Percentiles rank a stretch among this genome's conserved stretches.
phyloP scores from a whole-genome alignment of 1,140 invertebrate species.

The Bombus vancouverensis region DNA sequence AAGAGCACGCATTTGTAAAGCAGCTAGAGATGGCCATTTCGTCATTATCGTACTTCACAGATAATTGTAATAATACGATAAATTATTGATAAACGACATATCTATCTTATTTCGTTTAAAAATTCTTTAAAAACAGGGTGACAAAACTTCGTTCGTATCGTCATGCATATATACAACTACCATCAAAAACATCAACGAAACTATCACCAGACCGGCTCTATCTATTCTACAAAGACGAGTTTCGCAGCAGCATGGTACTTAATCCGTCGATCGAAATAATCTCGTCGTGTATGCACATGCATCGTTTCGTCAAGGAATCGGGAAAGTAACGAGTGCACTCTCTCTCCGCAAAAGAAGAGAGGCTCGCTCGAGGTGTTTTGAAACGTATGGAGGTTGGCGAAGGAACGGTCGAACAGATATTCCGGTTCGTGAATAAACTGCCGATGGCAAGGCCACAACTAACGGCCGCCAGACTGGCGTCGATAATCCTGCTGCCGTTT shows the following conservation, averaged over 20 bases:
- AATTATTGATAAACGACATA: too few relatives aligned
- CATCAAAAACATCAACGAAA: too few relatives aligned
- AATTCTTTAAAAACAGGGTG: too few relatives aligned
- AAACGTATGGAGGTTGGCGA: constrained; percentile 43
- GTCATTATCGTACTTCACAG: not conserved
- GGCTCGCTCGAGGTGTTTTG: constrained; percentile 1
- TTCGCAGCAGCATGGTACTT: not conserved
- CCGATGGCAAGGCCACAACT: constrained; percentile 64
- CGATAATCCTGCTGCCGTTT: constrained; percentile 57
- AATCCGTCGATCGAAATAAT: not conserved
- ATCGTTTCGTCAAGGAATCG: not conserved
- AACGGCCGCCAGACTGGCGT: constrained; percentile 66
- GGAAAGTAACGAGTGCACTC: constrained; percentile 15
- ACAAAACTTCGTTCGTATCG: not conserved
- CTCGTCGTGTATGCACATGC: not conserved
- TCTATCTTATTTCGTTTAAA: too few relatives aligned
- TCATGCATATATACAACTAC: too few relatives aligned
- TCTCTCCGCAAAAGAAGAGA: not conserved
- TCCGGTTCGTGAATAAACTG: constrained; percentile 61
- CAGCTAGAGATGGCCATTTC: not conserved
- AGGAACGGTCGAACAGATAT: constrained; percentile 52
- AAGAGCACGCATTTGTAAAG: too few relatives aligned
- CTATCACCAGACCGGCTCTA: not conserved
- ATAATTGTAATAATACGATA: too few relatives aligned
- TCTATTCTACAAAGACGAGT: not conserved